Percentiles rank a stretch among this genome's conserved stretches.
phyloP scores from a whole-genome alignment of 1,140 invertebrate genomes.

The Mya arenaria region DNA sequence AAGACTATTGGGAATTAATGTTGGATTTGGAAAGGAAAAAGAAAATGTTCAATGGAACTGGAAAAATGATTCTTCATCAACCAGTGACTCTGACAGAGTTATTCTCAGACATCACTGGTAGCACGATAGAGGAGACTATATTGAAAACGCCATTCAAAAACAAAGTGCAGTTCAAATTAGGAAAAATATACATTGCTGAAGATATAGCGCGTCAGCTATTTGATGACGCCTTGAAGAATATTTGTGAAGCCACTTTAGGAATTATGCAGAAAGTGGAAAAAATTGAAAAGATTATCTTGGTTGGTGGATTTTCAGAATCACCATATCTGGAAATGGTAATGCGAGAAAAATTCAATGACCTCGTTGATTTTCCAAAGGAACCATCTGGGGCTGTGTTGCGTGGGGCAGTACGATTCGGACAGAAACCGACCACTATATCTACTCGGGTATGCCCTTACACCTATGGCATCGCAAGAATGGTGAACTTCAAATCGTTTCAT shows the following conservation, averaged over 20 bases:
- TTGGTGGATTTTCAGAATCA: constrained; percentile 39
- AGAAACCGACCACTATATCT: constrained; percentile 2
- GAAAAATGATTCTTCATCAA: constrained; percentile 27
- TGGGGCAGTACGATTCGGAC: constrained; percentile 24
- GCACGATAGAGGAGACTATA: not conserved
- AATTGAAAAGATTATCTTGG: constrained; percentile 13
- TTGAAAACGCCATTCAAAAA: not conserved
- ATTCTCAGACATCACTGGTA: constrained; percentile 16
- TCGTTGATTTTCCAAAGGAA: constrained; percentile 10
- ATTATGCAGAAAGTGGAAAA: not conserved
- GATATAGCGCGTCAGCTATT: not conserved
- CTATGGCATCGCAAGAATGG: constrained; percentile 29
- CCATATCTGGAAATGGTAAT: constrained; percentile 3
- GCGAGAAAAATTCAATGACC: constrained; percentile 4
- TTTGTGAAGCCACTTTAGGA: not conserved
- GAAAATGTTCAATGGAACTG: constrained; percentile 25
- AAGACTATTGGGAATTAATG: constrained; percentile 48
- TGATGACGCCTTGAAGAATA: not conserved
- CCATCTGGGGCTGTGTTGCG: constrained; percentile 11
- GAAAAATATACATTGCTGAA: not conserved
- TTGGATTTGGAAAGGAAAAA: constrained; percentile 59
- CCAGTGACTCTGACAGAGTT: constrained; percentile 29
- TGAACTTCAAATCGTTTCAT: constrained; percentile 5
- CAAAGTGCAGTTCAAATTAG: not conserved
- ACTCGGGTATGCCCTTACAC: constrained; percentile 11